Evolutionary conservation across 2,888 invertebrate genomes (phyloP).

Genomic region (Prostheceraeus crozeri): DNA sequence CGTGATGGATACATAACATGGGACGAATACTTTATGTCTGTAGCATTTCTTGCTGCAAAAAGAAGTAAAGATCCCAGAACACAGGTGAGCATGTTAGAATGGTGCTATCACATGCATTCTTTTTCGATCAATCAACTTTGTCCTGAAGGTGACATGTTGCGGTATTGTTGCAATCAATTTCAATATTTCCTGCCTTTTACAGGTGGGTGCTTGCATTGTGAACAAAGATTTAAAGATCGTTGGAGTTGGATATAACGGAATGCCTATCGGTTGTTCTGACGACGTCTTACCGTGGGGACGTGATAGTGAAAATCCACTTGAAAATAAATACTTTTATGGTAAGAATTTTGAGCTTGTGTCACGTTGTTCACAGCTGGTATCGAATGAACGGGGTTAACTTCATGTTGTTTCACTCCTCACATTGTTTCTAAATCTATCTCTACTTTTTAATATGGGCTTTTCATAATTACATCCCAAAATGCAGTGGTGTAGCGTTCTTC

Average conservation of each 20-base stretch:
- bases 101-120: too few species aligned
- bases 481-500: too few species aligned
- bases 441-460: too few species aligned
- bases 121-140: too few species aligned
- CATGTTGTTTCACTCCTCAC: too few species aligned
- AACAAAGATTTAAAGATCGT: constrained; percentile 77
- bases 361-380: neutral
- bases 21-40: constrained; percentile 86
- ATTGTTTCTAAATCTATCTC: too few species aligned
- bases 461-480: too few species aligned
- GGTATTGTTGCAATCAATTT: neutral
- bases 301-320: constrained; percentile 58
- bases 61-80: constrained; percentile 81
- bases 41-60: constrained; percentile 74
- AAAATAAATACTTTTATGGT: constrained; percentile 56
- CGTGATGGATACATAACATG: constrained; percentile 65
- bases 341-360: neutral
- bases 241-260: constrained; percentile 91
- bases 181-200: constrained; percentile 21
- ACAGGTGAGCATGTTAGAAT: constrained; percentile 62
- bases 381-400: too few species aligned
- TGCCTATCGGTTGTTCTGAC: constrained; percentile 79
- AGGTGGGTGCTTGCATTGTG: constrained; percentile 80
- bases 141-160: too few species aligned
- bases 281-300: constrained; percentile 77